Evolutionary conservation across 2,888 invertebrate species (phyloP).

Genomic region (Chrysolina haemoptera): DNA sequence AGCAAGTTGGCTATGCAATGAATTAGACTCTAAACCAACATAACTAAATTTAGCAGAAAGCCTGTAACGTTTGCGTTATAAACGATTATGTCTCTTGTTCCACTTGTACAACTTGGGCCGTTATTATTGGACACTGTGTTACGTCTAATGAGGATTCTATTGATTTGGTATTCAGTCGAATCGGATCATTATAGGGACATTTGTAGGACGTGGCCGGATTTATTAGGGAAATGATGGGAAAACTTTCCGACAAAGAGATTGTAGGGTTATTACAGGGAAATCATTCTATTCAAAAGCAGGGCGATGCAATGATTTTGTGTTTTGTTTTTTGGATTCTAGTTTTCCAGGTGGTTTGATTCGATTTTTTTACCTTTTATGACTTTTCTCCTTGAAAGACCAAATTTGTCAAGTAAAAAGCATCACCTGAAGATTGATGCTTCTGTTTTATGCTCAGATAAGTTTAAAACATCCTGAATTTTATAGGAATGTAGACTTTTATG

Average conservation of each 20-base stretch:
- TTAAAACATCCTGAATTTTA: too few species aligned
- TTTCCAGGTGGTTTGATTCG: too few species aligned
- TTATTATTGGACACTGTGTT: constrained; percentile 45
- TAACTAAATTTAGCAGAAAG: constrained; percentile 51
- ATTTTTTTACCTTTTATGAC: too few species aligned
- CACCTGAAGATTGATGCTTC: too few species aligned
- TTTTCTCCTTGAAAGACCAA: too few species aligned
- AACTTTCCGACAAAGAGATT: background rate
- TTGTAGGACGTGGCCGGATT: constrained; percentile 15
- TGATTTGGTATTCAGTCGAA: constrained; percentile 42
- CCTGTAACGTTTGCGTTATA: constrained; percentile 46
- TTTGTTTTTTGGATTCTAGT: too few species aligned
- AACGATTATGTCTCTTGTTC: constrained; percentile 54
- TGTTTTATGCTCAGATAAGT: too few species aligned
- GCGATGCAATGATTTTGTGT: too few species aligned
- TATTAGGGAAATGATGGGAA: constrained; percentile 34
- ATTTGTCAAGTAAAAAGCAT: too few species aligned
- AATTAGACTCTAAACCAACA: constrained; percentile 50
- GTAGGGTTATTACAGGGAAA: background rate
- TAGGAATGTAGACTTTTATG: too few species aligned
- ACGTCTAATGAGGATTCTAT: constrained; percentile 48
- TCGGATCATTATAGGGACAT: constrained; percentile 28
- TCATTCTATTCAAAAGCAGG: background rate
- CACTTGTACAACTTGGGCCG: constrained; percentile 47
- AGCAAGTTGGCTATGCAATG: constrained; percentile 48